Conservation (phyloP, 2,797 vertebrate species). For the Esox lucius region DNA sequence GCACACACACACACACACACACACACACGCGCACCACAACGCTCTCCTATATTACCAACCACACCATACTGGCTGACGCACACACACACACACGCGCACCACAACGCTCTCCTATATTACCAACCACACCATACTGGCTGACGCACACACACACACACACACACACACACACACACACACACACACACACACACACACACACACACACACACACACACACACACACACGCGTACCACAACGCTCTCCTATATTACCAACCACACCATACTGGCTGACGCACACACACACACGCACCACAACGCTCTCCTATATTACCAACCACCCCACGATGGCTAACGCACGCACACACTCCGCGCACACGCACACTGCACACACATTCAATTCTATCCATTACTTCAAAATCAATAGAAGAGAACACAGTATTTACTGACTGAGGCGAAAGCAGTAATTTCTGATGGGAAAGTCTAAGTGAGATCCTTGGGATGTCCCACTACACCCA, state of each 20-base stretch:
- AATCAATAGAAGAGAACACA: not conserved
- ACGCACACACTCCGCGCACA: not conserved
- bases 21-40: not conserved
- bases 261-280: conserved; percentile 16
- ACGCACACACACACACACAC: conserved; percentile 1
- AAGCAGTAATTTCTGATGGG: conserved; percentile 13
- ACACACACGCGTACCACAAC: conserved; percentile 11
- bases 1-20: not conserved
- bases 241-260: not conserved
- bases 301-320: not conserved
- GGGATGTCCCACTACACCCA: too few relatives aligned
- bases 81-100: conserved; percentile 15
- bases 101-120: not conserved
- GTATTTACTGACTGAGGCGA: conserved; percentile 18
- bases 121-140: conserved; percentile 11
- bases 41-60: not conserved
- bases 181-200: conserved; percentile 36
- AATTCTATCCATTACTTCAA: not conserved
- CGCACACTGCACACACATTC: conserved; percentile 15
- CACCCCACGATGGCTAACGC: conserved; percentile 11
- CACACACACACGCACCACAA: not conserved
- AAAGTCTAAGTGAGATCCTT: too few relatives aligned
- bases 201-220: not conserved
- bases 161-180: not conserved
- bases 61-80: conserved; percentile 16